phyloP scores from a whole-genome alignment of 2,113 vertebrate genomes.

The Tiliqua scincoides region DNA sequence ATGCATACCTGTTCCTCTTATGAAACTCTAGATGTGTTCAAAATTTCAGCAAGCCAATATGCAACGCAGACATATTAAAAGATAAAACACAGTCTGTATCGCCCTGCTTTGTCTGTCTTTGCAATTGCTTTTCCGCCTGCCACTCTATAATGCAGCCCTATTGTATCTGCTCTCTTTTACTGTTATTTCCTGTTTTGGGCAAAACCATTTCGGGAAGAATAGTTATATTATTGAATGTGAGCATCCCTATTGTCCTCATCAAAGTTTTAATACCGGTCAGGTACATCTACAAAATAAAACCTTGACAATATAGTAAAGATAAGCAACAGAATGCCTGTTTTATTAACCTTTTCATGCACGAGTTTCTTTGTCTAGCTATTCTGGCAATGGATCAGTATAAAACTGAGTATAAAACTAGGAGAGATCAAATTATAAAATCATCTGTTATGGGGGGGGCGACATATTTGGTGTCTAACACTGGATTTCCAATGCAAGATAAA shows the following conservation, averaged over 20 bases:
- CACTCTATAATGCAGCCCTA: not conserved
- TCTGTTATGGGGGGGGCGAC: not conserved
- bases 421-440: not conserved
- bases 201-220: constrained; percentile 5
- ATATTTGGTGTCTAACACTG: not conserved
- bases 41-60: not conserved
- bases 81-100: not conserved
- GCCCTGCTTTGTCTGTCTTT: not conserved
- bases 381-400: constrained; percentile 12
- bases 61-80: not conserved
- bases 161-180: constrained; percentile 16
- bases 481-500: not conserved
- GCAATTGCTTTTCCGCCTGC: not conserved
- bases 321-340: not conserved
- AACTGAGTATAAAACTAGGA: not conserved
- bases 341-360: not conserved
- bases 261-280: not conserved
- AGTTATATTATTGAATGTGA: constrained; percentile 15
- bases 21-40: constrained; percentile 11
- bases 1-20: rapidly evolving
- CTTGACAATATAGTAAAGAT: not conserved
- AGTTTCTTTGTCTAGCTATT: not conserved
- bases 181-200: constrained; percentile 9
- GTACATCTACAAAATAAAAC: constrained; percentile 2
- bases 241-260: not conserved